phyloP scores from a whole-genome alignment of 2,888 invertebrate species.

The Choristoneura rosaceana region DNA sequence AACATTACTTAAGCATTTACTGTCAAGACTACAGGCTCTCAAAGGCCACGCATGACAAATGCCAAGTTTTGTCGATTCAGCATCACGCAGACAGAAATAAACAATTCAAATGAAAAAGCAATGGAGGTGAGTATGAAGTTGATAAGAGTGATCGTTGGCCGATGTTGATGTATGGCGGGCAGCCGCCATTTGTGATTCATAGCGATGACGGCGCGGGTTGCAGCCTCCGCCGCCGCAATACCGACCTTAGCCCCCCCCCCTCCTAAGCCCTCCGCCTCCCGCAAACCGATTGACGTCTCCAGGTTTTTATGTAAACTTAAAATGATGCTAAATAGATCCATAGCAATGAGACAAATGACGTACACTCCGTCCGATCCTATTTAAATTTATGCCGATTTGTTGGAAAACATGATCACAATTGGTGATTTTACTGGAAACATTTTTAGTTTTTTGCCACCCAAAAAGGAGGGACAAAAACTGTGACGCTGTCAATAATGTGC shows the following conservation, averaged over 20 bases:
- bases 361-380: constrained; percentile 67
- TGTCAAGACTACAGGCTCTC: background rate
- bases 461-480: constrained; percentile 12
- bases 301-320: constrained; percentile 45
- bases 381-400: constrained; percentile 72
- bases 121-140: constrained; percentile 37
- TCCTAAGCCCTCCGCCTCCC: constrained; percentile 38
- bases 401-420: constrained; percentile 61
- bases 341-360: constrained; percentile 69
- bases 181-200: constrained; percentile 39
- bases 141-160: constrained; percentile 37
- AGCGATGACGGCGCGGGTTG: constrained; percentile 30
- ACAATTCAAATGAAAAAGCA: constrained; percentile 39
- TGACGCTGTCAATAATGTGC: constrained; percentile 15
- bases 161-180: constrained; percentile 34
- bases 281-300: constrained; percentile 43
- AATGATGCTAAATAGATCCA: constrained; percentile 70
- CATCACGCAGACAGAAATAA: constrained; percentile 13
- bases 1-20: background rate
- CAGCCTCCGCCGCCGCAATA: background rate
- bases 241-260: constrained; percentile 47
- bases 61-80: background rate
- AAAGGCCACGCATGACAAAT: background rate
- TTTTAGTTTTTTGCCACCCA: constrained; percentile 16
- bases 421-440: constrained; percentile 34